Base-by-base conservation (phyloP, 2,113 vertebrate species). In the Albula glossodonta region DNA sequence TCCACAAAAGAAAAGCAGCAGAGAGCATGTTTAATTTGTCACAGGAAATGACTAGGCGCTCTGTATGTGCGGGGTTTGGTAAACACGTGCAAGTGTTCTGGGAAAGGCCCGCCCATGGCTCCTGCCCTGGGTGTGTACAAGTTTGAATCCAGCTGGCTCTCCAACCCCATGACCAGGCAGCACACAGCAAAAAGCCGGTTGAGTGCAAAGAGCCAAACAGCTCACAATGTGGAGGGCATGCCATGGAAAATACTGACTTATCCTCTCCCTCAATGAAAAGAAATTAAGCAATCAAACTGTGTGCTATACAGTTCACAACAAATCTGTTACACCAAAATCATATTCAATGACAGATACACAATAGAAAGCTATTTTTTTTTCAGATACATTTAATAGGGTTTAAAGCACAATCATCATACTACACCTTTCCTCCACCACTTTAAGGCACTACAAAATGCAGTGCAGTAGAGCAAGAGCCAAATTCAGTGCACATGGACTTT, bases 81-180 rank as follows among this genome's bases (percentile, higher is more conserved):
- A 53, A 81, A 81, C 80, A 53, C 15, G 51, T 52, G 80, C 22
- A 9, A 53, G 80, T 81, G 22, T 81, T 52, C 80, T 53, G 49
- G 17, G 50, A 81, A 81, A 50, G 80, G 80, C 49, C 41, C 15
- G 50, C 70, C 51, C 80, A 10, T 51, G 25, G 50, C 51, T 53
- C 49, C 50, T 51, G 51, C 51, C 50, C 80, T 81, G 50, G 50
- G 51, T 81, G 80, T 53, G 22, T 53, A 10, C 10, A 5, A 12
- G 49, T 51, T 52, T 10, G 51, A 11, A 19, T 81, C 49, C 50
- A 52, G 17, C 80, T 52, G 49, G 80, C 51, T 9, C 70, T 31
- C n/a, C 9, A n/a, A 2, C 80, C 51, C 50, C 1, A 51, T 52
- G 80, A 11, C 41, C 78, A 13, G 78, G 48, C 15, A 0, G 80